Evolutionary conservation across 1,140 invertebrate genomes (phyloP).

Genomic region (Sinonovacula constricta): DNA sequence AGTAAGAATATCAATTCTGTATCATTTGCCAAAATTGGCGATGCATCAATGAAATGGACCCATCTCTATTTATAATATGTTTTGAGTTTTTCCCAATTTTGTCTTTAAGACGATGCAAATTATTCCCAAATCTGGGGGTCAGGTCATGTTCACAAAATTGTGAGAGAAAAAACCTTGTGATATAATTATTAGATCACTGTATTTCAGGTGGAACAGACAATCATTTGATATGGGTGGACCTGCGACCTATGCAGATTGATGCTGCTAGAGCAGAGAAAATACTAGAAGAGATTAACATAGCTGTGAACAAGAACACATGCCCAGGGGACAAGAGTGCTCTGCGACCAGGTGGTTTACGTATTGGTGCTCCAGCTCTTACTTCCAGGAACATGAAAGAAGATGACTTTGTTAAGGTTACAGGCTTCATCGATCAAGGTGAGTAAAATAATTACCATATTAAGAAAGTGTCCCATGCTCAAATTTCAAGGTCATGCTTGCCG

Average conservation of each 20-base stretch:
- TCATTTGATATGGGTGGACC: slow-evolving; percentile 85
- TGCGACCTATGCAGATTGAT: slow-evolving; percentile 87
- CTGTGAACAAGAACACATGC: slow-evolving; percentile 98
- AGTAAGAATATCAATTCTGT: too few relatives aligned
- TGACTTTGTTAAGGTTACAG: slow-evolving; percentile 91
- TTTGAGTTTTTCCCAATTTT: too few relatives aligned
- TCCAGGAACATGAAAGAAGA: slow-evolving; percentile 92
- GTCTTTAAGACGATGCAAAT: too few relatives aligned
- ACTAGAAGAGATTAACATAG: slow-evolving; percentile 93
- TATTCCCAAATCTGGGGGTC: too few relatives aligned
- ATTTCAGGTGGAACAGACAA: slow-evolving; percentile 83
- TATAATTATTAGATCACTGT: too few relatives aligned
- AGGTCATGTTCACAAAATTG: too few relatives aligned
- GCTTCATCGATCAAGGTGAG: slow-evolving; percentile 89
- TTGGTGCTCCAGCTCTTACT: slow-evolving; percentile 92
- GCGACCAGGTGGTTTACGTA: slow-evolving; percentile 88
- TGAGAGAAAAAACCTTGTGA: too few relatives aligned
- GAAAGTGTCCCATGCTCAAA: too few relatives aligned
- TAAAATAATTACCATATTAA: slow-evolving; percentile 6
- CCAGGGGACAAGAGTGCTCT: slow-evolving; percentile 95
- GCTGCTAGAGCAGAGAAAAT: slow-evolving; percentile 93
- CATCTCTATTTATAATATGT: too few relatives aligned
- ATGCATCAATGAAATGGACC: too few relatives aligned
- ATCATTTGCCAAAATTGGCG: too few relatives aligned
- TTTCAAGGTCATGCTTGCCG: too few relatives aligned